phyloP scores from a whole-genome alignment of 2,888 invertebrate genomes.

The Hetaerina titia region DNA sequence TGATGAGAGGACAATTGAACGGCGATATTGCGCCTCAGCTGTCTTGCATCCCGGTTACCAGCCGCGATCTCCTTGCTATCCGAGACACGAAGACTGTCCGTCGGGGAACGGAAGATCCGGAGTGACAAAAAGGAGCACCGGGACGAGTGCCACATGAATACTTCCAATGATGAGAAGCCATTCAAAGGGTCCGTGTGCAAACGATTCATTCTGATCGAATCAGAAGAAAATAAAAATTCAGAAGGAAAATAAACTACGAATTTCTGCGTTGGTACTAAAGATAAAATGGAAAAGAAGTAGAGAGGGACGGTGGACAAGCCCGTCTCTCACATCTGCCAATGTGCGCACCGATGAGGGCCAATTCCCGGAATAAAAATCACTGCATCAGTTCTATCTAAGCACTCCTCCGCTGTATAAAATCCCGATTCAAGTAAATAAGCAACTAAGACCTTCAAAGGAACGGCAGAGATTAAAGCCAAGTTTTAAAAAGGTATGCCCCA shows the following conservation, averaged over 20 bases:
- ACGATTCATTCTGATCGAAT: not conserved
- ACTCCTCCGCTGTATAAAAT: not conserved
- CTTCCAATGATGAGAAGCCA: not conserved
- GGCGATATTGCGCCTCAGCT: not conserved
- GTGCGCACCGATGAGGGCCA: not conserved
- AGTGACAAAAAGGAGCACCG: not conserved
- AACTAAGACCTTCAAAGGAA: too few relatives aligned
- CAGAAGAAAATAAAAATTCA: not conserved
- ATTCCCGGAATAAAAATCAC: not conserved
- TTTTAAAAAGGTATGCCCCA: too few relatives aligned
- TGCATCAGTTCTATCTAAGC: not conserved
- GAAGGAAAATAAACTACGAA: not conserved
- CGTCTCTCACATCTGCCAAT: not conserved
- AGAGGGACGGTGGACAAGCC: not conserved
- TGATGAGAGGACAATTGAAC: not conserved
- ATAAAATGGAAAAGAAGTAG: not conserved
- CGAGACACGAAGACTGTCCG: not conserved
- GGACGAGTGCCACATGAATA: slow-evolving; percentile 4
- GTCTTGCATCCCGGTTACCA: not conserved
- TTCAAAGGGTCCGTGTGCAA: not conserved
- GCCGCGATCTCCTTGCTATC: slow-evolving; percentile 1
- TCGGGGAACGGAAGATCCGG: not conserved
- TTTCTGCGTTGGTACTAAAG: not conserved
- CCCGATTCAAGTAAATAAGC: too few relatives aligned
- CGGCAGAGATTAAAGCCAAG: too few relatives aligned